Base-by-base conservation (phyloP, 2,888 invertebrate species). In the Calephelis perditalis region DNA sequence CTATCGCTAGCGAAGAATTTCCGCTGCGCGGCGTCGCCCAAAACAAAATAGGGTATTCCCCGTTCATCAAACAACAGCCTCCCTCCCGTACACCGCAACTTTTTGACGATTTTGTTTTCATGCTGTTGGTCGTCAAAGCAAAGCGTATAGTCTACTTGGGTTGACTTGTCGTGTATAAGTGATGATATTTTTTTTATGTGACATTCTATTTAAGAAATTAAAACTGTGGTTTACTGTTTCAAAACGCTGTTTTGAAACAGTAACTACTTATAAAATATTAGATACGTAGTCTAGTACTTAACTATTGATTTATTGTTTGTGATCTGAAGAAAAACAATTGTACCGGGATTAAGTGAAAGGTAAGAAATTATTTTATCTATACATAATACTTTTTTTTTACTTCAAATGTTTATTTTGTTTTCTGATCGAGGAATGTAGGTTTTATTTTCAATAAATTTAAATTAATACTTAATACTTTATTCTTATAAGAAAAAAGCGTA, bases 331-430 rank as follows among this genome's bases (percentile, higher is more conserved):
- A 52, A 52, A 52, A 52, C 52, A 52, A 52, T 52, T 52, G 52
- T 52, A 52, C 52, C 52, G 7, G 52, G 52, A 52, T 52, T 52
- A 52, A 52, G 52, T 52, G 52, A 12, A 52, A 52, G 52, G 52
- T 52, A 52, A 52, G 52, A 52, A 52, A 52, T 52, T 52, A 52
- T 52, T 35, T 52, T 52, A 52, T 52, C 12, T 52, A 52, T 26
- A 52, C 52, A 52, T 26, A 26, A 52, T n/a, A 52, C 52, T 52
- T 52, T 12, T 8, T 12, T 52, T 12, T n/a, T 52, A 26, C 26
- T 26, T 15, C 15, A 52, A 52, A 52, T 35, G 35, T 15, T 26
- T 26, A 26, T 26, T 26, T 26, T 26, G 26, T 26, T 26, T 26
- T 26, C 26, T 3, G 26, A 26, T 26, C 26, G 26, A 26, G 26